Evolutionary conservation across 2,113 vertebrate genomes (phyloP).

Genomic region (Proteles cristata): DNA sequence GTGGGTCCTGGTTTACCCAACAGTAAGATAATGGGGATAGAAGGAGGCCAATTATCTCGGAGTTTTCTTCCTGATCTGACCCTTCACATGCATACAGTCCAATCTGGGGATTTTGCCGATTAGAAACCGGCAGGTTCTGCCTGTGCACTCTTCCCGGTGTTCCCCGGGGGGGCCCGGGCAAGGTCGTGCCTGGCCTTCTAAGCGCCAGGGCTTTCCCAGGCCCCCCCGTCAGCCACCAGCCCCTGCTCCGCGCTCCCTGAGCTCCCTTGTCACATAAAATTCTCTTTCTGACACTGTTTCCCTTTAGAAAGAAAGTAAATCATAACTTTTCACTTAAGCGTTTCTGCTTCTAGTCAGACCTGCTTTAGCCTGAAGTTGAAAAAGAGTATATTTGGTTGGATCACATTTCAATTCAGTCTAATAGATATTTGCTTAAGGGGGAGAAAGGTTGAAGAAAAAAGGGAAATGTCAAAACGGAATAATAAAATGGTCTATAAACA

Average conservation of each 20-base stretch:
- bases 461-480: conserved; percentile 89
- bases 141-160: rapidly evolving
- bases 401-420: conserved; percentile 86
- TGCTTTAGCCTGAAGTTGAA: conserved; percentile 78
- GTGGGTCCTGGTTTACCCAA: neutral
- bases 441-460: conserved; percentile 86
- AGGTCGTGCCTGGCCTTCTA: neutral
- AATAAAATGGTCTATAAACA: conserved; percentile 90
- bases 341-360: conserved; percentile 82
- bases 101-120: neutral
- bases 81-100: rapidly evolving
- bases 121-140: neutral
- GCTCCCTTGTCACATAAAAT: conserved; percentile 75
- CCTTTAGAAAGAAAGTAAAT: conserved; percentile 81
- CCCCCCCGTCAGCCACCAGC: neutral
- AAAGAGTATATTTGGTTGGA: conserved; percentile 80
- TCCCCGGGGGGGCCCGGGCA: rapidly evolving
- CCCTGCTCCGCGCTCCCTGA: neutral
- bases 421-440: conserved; percentile 87
- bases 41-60: rapidly evolving
- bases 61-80: neutral
- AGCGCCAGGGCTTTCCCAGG: neutral
- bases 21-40: neutral
- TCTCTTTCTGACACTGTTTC: conserved; percentile 72
- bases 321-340: conserved; percentile 79